phyloP scores from a whole-genome alignment of 2,113 vertebrate genomes.

The Toxostoma redivivum region DNA sequence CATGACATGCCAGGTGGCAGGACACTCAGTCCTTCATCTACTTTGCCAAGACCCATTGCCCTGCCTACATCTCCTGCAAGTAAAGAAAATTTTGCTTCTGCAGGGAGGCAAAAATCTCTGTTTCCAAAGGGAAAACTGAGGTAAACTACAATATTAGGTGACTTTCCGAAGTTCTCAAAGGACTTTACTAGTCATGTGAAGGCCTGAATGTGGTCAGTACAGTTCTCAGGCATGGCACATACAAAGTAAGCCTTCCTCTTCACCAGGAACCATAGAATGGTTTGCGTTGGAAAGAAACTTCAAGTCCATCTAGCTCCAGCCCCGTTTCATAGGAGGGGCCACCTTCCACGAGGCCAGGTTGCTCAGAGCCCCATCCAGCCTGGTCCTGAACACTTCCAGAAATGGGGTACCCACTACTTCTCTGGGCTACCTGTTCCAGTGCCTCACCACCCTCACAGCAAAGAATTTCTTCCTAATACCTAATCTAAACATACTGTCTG shows the following conservation, averaged over 20 bases:
- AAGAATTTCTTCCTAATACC: not conserved
- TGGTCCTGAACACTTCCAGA: not conserved
- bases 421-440: not conserved
- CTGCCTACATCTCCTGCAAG: not conserved
- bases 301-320: not conserved
- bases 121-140: not conserved
- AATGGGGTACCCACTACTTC: not conserved
- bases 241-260: not conserved
- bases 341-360: not conserved
- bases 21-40: not conserved
- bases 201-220: not conserved
- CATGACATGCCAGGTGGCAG: accelerated
- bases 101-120: not conserved
- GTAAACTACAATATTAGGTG: not conserved
- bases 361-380: not conserved
- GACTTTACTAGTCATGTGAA: not conserved
- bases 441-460: not conserved
- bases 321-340: not conserved
- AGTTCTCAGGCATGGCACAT: not conserved
- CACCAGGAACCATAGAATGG: not conserved
- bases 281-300: not conserved
- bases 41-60: not conserved
- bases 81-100: not conserved
- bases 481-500: not conserved
- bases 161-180: not conserved